Evolutionary conservation across 2,797 vertebrate species (phyloP).

Genomic region (Telmatherina bonti): DNA sequence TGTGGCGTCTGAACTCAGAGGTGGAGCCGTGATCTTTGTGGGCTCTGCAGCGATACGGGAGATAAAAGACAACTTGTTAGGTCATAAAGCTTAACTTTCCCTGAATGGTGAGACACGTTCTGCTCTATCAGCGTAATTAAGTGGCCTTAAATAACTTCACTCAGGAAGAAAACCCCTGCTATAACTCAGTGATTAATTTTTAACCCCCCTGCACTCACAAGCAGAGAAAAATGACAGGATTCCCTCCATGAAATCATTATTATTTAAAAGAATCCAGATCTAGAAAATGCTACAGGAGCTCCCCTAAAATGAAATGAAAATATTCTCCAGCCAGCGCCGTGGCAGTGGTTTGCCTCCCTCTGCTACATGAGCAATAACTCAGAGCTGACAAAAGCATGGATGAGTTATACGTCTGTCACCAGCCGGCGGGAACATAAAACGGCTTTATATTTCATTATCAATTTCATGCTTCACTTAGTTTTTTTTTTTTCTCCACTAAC

Average conservation of each 20-base stretch:
- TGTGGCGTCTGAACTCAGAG: constrained; percentile 86
- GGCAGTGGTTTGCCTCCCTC: constrained; percentile 59
- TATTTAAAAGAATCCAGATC: constrained; percentile 67
- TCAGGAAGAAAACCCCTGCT: constrained; percentile 40
- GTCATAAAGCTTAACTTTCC: constrained; percentile 61
- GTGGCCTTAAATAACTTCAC: constrained; percentile 68
- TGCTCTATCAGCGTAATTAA: constrained; percentile 65
- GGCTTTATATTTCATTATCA: constrained; percentile 86
- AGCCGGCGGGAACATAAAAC: constrained; percentile 78
- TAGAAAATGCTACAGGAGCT: constrained; percentile 61
- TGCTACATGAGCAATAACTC: constrained; percentile 83
- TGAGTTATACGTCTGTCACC: constrained; percentile 86
- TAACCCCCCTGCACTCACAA: constrained; percentile 65
- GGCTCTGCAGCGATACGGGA: constrained; percentile 78
- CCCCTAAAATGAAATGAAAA: constrained; percentile 73
- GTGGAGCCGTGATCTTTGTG: constrained; percentile 85
- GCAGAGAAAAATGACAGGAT: constrained; percentile 39
- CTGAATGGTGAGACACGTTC: constrained; percentile 48
- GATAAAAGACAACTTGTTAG: constrained; percentile 12
- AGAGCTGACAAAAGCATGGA: constrained; percentile 81
- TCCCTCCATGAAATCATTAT: constrained; percentile 53
- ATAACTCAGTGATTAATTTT: constrained; percentile 72
- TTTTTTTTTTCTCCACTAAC: constrained; percentile 61
- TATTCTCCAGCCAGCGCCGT: constrained; percentile 53
- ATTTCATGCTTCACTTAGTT: constrained; percentile 84